phyloP scores from a whole-genome alignment of 2,888 invertebrate species.

The Sympetrum striolatum region DNA sequence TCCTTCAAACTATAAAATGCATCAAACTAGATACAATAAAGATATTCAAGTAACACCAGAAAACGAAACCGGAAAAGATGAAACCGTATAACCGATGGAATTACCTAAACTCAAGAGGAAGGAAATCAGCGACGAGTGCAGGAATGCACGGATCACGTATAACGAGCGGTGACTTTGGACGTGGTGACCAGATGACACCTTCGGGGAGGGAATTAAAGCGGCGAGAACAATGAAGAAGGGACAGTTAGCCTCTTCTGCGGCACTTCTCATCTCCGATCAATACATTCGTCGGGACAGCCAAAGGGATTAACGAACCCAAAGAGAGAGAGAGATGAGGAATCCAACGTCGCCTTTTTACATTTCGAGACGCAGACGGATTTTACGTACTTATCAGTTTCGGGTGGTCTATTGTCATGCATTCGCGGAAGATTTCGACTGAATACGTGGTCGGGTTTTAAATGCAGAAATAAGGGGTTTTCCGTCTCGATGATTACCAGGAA shows the following conservation, averaged over 20 bases:
- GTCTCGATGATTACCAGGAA: too few species aligned
- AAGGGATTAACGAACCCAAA: neutral
- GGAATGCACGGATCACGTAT: neutral
- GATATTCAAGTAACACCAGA: too few species aligned
- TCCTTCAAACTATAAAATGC: too few species aligned
- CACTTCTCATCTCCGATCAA: constrained; percentile 9
- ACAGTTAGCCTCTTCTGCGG: neutral
- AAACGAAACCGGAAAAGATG: neutral
- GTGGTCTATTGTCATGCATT: too few species aligned
- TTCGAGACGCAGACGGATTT: neutral
- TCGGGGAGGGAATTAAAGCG: neutral
- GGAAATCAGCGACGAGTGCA: neutral
- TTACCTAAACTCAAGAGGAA: neutral
- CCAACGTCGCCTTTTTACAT: neutral
- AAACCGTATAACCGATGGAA: neutral
- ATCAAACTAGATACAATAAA: too few species aligned
- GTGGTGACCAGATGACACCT: neutral
- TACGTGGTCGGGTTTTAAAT: too few species aligned
- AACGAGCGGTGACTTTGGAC: neutral
- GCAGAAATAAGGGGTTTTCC: too few species aligned
- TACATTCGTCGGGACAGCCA: neutral
- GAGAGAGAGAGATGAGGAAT: neutral
- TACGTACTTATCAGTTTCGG: neutral
- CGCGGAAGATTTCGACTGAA: too few species aligned
- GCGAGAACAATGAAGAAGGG: neutral